Evolutionary conservation across 2,888 invertebrate species (phyloP), one percentile per base, ranked within the genome.

Genomic region (Caenorhabditis zanzibari): DNA sequence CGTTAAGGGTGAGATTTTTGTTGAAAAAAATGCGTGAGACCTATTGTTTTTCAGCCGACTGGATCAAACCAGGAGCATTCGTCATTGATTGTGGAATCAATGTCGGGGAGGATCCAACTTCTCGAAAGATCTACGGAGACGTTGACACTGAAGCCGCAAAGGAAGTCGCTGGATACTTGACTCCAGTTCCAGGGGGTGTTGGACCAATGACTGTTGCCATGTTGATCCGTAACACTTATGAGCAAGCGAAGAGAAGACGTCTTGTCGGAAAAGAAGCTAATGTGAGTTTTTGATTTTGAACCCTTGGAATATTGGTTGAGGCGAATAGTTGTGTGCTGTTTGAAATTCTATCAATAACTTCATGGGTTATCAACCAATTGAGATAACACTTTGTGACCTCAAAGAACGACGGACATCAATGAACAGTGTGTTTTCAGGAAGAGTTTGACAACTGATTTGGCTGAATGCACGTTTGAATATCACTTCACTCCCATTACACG

Each of bases 71-170:
- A 0, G 98, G 98, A 5, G 97, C 98, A 19, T 95, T 99, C 14
- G 98, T 99, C 52, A 97, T 99, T 90, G 99, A 99, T 93, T 99
- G 98, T 93, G 99, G 99, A 58, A 99, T 99, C 89, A 98, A 97
- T 93, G 95, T 92, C 16, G 88, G 88, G 28, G 69, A 77, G 66
- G 79, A 79, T 35, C 79, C 79, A 63, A 79, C 54, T 3, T 79
- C 79, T 14, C 86, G 86, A 72, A 88, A 88, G 54, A 81, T 92
- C 71, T 96, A 97, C n/a, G 98, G 98, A 69, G 98, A 99, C 94
- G 98, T 98, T 9, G 96, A 95, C 72, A 98, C 95, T 93, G 94
- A 94, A 24, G 93, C 91, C 14, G 97, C 96, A 6, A 94, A 94
- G 87, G 93, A 94, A 88, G 95, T 96, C 14, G 88, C 92, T 47